Base-by-base conservation (phyloP, 2,113 vertebrate genomes). In the Ciconia boyciana region DNA sequence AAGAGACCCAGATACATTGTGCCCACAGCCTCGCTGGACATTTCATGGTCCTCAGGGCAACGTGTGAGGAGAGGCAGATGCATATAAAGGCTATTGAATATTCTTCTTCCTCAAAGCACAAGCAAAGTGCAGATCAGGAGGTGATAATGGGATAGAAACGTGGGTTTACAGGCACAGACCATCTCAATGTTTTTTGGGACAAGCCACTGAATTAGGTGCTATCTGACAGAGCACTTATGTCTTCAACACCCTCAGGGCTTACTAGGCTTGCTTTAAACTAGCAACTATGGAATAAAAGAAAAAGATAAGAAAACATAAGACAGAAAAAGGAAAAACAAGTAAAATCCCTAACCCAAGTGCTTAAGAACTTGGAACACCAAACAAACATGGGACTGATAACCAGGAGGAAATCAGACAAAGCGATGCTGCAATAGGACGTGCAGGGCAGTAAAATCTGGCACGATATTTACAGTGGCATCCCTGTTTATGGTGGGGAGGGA, bases 1-100 rank as follows among this genome's bases (percentile, higher is more conserved):
- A 64, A 1, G 13, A 31, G 6, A 13, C n/a, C 31, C 70, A 71
- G 28, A 18, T 8, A 44, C 26, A 6, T 2, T 0, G 0, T 78
- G 48, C 19, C n/a, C 5, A 0, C 29, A 41, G 34, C n/a, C 61
- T 79, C 0, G 0, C 34, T 36, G 54, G 26, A 26, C 16, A 1
- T 48, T 55, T 76, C 21, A 17, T 4, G 43, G 39, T 48, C 39
- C 61, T 48, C 7, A 46, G 55, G 44, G 57, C 52, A 76, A 48
- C 26, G 34, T 0, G 0, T 2, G 43, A 39, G 77, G 10, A 64
- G 29, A 62, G 24, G 11, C 11, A 77, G 31, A 28, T 13, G 11
- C 4, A 4, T 18, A 13, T 22, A 44, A 89, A 81, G 32, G 19
- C 49, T 21, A 2, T 12, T 72, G 36, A n/a, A 28, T 62, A 44